Evolutionary conservation across 2,113 vertebrate genomes (phyloP), one percentile per base, ranked within the genome.

Genomic region (Serinus canaria): DNA sequence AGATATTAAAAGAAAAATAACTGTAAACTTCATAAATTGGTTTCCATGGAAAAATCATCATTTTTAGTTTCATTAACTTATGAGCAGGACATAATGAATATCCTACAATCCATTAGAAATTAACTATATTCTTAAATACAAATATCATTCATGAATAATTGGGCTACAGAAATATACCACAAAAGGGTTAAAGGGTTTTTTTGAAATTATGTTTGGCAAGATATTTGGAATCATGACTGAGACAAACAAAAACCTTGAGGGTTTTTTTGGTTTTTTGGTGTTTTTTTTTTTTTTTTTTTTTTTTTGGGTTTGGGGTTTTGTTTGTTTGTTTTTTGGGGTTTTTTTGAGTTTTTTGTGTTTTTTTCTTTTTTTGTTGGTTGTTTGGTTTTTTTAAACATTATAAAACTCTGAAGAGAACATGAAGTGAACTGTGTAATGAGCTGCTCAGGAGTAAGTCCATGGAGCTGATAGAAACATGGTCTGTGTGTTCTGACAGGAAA

Each of bases 131-230:
- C 47, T 66, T 25, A 94, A 95, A 90, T n/a, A 5, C 20, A 78
- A 74, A 93, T 28, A 21, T 76, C 27, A 80, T 4, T 83, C 8
- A 28, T 22, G 6, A 83, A 83, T 35, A 84, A 77, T 20, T 59
- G 8, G 28, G 12, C 11, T 35, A 50, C 39, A 77, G 30, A 58
- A 78, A 82, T 53, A 46, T 9, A 28, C 11, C 52, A 30, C 5
- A 56, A 30, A 0, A 3, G 41, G 5, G 3, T n/a, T n/a, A n/a
- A n/a, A n/a, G n/a, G n/a, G 28, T 27, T 3, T 69, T 75, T 60
- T 79, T 27, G 17, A 80, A 80, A 27, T 25, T 50, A 47, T 33
- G 46, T 80, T 77, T 86, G 17, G 27, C 16, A 11, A 4, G 12
- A 31, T 4, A 33, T 66, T 74, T 66, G 41, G 17, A 66, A 69